Evolutionary conservation across 1,140 invertebrate genomes (phyloP), one percentile per base, ranked within the genome.

Genomic region (Zaprionus kolodkinae): DNA sequence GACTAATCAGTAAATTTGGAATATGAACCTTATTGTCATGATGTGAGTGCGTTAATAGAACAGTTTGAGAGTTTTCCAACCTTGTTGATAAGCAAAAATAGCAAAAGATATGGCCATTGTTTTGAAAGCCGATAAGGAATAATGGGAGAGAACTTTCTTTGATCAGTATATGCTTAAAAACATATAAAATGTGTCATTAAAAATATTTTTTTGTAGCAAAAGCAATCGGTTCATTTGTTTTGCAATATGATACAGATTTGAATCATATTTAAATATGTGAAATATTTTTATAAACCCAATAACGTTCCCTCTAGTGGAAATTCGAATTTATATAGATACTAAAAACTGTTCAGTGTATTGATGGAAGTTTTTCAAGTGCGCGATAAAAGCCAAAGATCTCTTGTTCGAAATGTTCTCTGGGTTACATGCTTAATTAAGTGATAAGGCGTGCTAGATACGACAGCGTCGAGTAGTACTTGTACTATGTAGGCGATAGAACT

Each of bases 341-440:
- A 30, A 5, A 30, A 3, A 30, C 27, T 30, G 27, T 30, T 1
- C 27, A 1, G 3, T 30, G 27, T 13, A 55, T 68, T 21, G 10
- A 40, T 36, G 21, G 52, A 38, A 38, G 33, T 61, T 61, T 13
- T 40, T 43, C 25, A 33, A 55, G 27, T 50, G 10, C 21, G 15
- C 10, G 25, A 15, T 65, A 45, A 38, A 21, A n/a, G 30, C 21
- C 15, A 2, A 21, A 11, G 30, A 9, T 25, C 27, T 27, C 35
- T 3, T 27, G 21, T 36, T 69, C 38, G 33, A 71, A 63, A 15
- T 35, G 60, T 63, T 72, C 38, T 59, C 33, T 55, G 57, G 21
- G 48, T 73, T 63, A 64, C 72, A 75, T 52, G 59, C 36, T 70
- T 75, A 75, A 75, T 75, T 70, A 75, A 60, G 33, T 75, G 72